These are phyloP conservation scores for Lapara coniferarum DNA, from an alignment of 2,888 invertebrate species.

Conservation along the genomic window DNA sequence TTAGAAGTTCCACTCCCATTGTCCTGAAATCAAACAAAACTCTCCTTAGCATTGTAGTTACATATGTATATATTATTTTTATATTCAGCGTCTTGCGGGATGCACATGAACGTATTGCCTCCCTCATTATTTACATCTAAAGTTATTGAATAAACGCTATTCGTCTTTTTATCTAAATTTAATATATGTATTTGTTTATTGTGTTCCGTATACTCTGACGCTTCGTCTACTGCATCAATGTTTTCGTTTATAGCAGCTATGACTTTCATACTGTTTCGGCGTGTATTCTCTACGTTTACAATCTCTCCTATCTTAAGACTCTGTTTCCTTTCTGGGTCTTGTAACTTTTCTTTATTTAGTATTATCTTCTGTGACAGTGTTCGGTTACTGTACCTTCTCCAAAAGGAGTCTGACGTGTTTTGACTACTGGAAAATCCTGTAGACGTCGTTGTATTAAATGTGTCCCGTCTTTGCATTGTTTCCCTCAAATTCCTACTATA, in stretches of 20 bases:
- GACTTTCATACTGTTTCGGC: conserved; percentile 79
- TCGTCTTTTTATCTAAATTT: conserved; percentile 78
- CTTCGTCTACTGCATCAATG: conserved; percentile 41
- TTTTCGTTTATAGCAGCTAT: conserved; percentile 70
- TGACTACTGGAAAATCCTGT: conserved; percentile 84
- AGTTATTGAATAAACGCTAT: conserved; percentile 79
- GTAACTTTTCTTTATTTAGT: conserved; percentile 68
- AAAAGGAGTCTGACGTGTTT: conserved; percentile 84
- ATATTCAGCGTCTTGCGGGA: conserved; percentile 69
- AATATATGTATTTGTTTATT: conserved; percentile 82
- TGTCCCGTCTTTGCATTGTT: conserved; percentile 86
- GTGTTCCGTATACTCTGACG: conserved; percentile 59
- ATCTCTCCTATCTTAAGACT: conserved; percentile 75
- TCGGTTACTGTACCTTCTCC: conserved; percentile 85
- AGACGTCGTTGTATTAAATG: conserved; percentile 86
- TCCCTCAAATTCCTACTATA: conserved; percentile 72
- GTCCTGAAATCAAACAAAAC: conserved; percentile 64
- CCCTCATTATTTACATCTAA: conserved; percentile 76
- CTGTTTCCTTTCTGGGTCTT: conserved; percentile 62
- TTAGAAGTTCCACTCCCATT: conserved; percentile 20
- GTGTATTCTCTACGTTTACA: conserved; percentile 72
- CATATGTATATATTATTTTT: conserved; percentile 80
- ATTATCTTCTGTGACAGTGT: conserved; percentile 71
- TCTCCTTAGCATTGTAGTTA: conserved; percentile 78
- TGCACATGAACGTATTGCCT: conserved; percentile 73